Conservation (phyloP, 2,113 vertebrate species). For the Shinisaurus crocodilurus region DNA sequence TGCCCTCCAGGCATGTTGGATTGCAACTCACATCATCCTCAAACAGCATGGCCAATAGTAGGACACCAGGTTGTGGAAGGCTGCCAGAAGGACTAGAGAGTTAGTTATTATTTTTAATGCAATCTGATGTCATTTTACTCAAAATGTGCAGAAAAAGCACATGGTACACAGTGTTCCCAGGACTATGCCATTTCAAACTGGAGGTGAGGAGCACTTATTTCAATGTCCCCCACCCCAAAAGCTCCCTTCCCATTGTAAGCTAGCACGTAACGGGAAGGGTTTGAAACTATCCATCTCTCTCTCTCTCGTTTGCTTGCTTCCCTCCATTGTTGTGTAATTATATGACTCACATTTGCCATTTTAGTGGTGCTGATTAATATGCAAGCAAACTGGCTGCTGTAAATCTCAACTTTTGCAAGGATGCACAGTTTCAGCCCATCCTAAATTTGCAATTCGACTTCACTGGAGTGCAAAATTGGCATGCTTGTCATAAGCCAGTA, state of each 20-base stretch:
- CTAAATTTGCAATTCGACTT: slow-evolving; percentile 78
- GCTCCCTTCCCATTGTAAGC: neutral
- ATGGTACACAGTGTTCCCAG: neutral
- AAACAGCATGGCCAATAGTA: too few relatives aligned
- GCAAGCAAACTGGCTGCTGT: slow-evolving; percentile 64
- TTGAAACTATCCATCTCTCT: neutral
- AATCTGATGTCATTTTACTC: neutral
- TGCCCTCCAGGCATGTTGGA: too few relatives aligned
- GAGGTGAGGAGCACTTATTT: neutral
- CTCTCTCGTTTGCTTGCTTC: slow-evolving; percentile 44
- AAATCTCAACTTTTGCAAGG: slow-evolving; percentile 72
- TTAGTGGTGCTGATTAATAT: slow-evolving; percentile 65
- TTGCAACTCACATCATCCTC: too few relatives aligned
- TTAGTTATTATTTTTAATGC: neutral
- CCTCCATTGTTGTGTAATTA: slow-evolving; percentile 55
- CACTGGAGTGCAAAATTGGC: slow-evolving; percentile 77
- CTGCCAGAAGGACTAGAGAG: too few relatives aligned
- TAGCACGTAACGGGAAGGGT: neutral
- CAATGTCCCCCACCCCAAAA: neutral
- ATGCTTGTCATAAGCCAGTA: slow-evolving; percentile 75
- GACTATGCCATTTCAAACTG: neutral
- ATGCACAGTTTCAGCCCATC: slow-evolving; percentile 63
- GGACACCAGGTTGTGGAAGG: too few relatives aligned
- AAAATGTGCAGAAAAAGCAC: neutral
- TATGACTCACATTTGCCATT: slow-evolving; percentile 62